These are phyloP conservation scores for Parus major DNA, from an alignment of 2,113 vertebrate genomes.

Conservation along the genomic window DNA sequence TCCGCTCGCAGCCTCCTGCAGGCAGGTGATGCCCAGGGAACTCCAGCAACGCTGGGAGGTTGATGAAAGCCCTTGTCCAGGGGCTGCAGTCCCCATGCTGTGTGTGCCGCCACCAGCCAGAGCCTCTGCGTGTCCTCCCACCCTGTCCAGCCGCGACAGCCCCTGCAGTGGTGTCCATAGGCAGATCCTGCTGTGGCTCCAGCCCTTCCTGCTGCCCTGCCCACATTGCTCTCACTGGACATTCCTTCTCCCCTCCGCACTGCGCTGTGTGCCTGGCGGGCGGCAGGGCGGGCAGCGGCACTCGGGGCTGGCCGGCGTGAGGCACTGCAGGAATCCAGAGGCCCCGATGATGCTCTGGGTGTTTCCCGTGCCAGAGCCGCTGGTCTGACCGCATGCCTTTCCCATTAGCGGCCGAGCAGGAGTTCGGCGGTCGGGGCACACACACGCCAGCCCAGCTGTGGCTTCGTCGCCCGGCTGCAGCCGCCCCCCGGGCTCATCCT, in stretches of 20 bases:
- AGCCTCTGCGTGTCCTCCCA: not conserved
- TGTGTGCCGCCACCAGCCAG: not conserved
- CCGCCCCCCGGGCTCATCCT: not conserved
- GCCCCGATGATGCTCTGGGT: slow-evolving; percentile 22
- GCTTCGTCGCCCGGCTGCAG: not conserved
- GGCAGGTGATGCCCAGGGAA: not conserved
- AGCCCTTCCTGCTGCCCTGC: not conserved
- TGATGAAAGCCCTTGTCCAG: not conserved
- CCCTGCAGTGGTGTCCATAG: not conserved
- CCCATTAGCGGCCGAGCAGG: not conserved
- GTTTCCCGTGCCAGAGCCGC: slow-evolving; percentile 18
- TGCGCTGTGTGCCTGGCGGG: not conserved
- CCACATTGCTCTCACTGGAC: not conserved
- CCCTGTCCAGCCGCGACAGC: not conserved
- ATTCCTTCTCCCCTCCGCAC: not conserved
- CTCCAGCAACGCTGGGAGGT: accelerated
- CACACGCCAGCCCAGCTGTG: not conserved
- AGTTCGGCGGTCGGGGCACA: not conserved
- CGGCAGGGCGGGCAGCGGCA: not conserved
- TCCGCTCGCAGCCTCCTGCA: accelerated
- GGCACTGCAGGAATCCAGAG: not conserved
- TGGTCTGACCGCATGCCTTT: slow-evolving; percentile 56
- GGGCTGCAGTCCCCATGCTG: not conserved
- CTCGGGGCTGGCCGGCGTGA: not conserved
- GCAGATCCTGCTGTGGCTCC: not conserved